Conservation (phyloP, 1,140 invertebrate genomes). For the Nasonia giraulti region DNA sequence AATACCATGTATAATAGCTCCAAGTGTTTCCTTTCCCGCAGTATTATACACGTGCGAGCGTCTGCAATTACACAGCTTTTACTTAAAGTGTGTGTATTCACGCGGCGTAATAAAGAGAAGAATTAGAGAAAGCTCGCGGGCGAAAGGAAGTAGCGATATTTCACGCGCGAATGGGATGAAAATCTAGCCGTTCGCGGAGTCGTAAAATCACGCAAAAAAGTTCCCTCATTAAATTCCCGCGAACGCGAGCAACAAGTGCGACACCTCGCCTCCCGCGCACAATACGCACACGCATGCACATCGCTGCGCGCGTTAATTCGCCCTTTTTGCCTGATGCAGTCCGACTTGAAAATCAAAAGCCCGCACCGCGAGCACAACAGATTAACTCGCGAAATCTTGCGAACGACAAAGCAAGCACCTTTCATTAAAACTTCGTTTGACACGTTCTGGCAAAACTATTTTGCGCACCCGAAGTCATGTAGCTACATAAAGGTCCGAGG, state of each 20-base stretch:
- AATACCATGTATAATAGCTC: too few species aligned
- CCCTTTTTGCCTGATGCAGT: too few species aligned
- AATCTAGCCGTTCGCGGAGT: not conserved
- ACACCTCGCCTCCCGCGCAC: not conserved
- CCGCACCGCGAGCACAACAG: not conserved
- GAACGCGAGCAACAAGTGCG: not conserved
- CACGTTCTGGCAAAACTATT: too few species aligned
- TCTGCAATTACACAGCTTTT: too few species aligned
- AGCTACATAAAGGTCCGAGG: not conserved
- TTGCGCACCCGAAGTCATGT: too few species aligned
- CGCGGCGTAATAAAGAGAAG: not conserved
- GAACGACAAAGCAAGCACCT: not conserved
- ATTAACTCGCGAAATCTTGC: not conserved
- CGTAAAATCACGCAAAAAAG: not conserved
- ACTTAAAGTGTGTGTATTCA: too few species aligned
- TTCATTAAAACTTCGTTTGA: too few species aligned
- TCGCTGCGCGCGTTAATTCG: not conserved
- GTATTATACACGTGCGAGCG: too few species aligned
- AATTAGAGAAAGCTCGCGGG: not conserved
- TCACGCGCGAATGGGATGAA: not conserved
- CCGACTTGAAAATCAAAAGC: not conserved
- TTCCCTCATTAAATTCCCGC: not conserved
- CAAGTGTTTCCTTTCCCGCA: too few species aligned
- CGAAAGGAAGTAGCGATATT: not conserved
- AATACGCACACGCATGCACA: not conserved